Base-by-base conservation (phyloP, 2,113 vertebrate genomes). In the Tragelaphus buxtoni region DNA sequence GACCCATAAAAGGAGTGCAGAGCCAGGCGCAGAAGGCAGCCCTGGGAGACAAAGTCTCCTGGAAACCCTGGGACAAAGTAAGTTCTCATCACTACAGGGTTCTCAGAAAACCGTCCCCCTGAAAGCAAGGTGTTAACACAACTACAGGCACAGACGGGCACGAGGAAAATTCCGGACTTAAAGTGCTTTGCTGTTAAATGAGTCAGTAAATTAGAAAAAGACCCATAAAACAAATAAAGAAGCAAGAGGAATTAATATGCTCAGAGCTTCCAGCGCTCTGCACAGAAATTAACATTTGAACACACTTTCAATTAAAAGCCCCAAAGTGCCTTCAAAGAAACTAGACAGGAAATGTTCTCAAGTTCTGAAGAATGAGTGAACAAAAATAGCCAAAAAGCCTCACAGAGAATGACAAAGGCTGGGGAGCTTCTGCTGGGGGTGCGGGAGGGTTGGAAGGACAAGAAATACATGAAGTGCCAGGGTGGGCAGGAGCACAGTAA, bases 381-480 rank as follows among this genome's bases (percentile, higher is more conserved):
- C 35, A 53, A 32, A 65, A 76, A 35, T 2, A 32, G 9, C n/a
- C 22, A 8, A 14, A 18, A 69, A 45, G 26, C 2, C 35, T 22
- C 10, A 14, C 2, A 42, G 39, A n/a, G 18, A 24, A 5, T 5
- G 53, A 42, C 39, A 1, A 1, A n/a, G 55, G 18, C 26, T 1
- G 2, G 7, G 28, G 11, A 3, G 47, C 24, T 2, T 3, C 47
- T 28, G 17, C 49, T 17, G 61, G 47, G n/a, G 55, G 4, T 13
- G 16, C 17, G 22, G 18, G 5, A 45, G 24, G 42, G 18, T 7
- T 4, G 7, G 7, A 30, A 49, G 7, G 4, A 8, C 42, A 11
- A 9, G 79, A n/a, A 4, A 35, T 7, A 7, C 26, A 30, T 1
- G 22, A 30, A 14, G 5, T 2, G 2, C 22, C 4, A 20, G 11